Evolutionary conservation across 1,140 invertebrate genomes (phyloP).

Genomic region (Drosophila lacertosa): DNA sequence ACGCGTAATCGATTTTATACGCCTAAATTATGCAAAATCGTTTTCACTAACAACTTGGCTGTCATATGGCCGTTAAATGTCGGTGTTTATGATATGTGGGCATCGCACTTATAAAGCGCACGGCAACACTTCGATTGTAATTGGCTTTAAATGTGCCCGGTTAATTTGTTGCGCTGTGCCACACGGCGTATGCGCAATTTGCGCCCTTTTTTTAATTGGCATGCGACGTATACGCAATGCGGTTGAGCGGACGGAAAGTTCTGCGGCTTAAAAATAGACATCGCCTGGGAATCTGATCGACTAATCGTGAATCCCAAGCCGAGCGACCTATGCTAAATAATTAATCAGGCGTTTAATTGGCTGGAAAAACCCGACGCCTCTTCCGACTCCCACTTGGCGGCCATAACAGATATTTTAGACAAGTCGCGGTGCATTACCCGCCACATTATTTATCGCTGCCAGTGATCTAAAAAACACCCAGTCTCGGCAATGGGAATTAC

Average conservation of each 20-base stretch:
- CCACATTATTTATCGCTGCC: conserved; percentile 18
- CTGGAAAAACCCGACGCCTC: conserved; percentile 58
- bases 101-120: conserved; percentile 27
- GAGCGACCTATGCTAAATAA: conserved; percentile 44
- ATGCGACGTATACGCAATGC: conserved; percentile 16
- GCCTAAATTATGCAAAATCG: conserved; percentile 71
- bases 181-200: conserved; percentile 46
- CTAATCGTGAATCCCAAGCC: conserved; percentile 29
- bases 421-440: conserved; percentile 26
- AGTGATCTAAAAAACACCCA: conserved; percentile 28
- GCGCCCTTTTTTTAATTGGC: conserved; percentile 11
- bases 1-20: conserved; percentile 67
- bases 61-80: conserved; percentile 24
- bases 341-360: conserved; percentile 67
- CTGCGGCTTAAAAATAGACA: conserved; percentile 36
- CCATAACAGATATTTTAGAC: conserved; percentile 17
- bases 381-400: conserved; percentile 30
- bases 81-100: conserved; percentile 30
- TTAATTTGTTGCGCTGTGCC: conserved; percentile 19
- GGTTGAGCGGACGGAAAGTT: conserved; percentile 10
- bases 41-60: conserved; percentile 45
- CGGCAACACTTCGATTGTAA: conserved; percentile 31
- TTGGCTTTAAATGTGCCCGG: conserved; percentile 30
- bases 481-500: conserved; percentile 23
- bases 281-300: not conserved